phyloP scores from a whole-genome alignment of 2,113 vertebrate species.

The Hippolais icterina region DNA sequence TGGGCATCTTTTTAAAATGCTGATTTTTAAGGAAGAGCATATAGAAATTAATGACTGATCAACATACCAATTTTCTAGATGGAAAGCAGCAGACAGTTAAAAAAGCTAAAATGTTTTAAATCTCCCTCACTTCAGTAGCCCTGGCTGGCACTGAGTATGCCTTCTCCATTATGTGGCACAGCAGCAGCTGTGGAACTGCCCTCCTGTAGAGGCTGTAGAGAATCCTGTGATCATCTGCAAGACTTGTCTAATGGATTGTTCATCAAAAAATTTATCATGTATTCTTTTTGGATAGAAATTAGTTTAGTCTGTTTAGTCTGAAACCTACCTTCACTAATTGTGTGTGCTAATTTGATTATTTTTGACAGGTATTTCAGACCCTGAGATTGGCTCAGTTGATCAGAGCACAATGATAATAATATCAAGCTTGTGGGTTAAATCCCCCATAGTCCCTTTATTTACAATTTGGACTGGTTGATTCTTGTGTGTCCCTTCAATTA shows the following conservation, averaged over 20 bases:
- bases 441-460: background rate
- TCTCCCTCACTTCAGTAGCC: background rate
- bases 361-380: background rate
- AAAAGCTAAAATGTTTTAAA: background rate
- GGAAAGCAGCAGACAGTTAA: background rate
- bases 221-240: background rate
- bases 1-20: background rate
- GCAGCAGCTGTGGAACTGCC: background rate
- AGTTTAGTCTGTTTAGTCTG: background rate
- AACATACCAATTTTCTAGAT: background rate
- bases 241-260: fast-evolving
- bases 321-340: background rate
- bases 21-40: background rate
- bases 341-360: background rate
- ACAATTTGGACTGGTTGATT: background rate
- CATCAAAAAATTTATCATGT: background rate
- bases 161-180: background rate
- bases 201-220: background rate
- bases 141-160: background rate
- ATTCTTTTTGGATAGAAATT: background rate
- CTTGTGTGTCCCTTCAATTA: background rate
- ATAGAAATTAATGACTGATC: background rate
- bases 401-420: background rate
- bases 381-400: background rate
- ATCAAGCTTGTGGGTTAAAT: background rate